phyloP scores from a whole-genome alignment of 2,888 invertebrate genomes.

The Sinodicranocentrus sp. region DNA sequence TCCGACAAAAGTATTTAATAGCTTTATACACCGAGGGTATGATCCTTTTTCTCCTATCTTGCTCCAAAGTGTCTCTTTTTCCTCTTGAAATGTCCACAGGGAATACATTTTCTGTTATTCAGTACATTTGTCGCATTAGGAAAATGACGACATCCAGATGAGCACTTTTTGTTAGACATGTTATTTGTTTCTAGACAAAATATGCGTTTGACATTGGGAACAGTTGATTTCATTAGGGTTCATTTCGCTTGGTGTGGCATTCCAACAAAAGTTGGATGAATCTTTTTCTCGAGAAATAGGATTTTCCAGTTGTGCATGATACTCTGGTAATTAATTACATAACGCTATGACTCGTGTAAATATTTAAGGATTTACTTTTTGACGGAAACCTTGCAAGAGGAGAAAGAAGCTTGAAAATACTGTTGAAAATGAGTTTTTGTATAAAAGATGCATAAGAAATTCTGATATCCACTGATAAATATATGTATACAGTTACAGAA shows the following conservation, averaged over 20 bases:
- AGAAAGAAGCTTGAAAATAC: too few relatives aligned
- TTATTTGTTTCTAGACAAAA: not conserved
- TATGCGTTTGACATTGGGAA: not conserved
- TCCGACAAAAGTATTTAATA: slow-evolving; percentile 58
- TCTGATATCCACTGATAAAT: too few relatives aligned
- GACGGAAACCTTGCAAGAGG: too few relatives aligned
- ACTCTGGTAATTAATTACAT: not conserved
- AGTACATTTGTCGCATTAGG: slow-evolving; percentile 67
- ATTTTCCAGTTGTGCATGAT: too few relatives aligned
- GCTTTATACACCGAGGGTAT: slow-evolving; percentile 33
- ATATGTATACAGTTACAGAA: too few relatives aligned
- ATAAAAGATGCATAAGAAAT: too few relatives aligned
- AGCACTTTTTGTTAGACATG: slow-evolving; percentile 1
- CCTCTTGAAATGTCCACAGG: slow-evolving; percentile 50
- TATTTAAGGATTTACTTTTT: too few relatives aligned
- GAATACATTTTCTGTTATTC: slow-evolving; percentile 62
- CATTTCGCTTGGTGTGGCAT: slow-evolving; percentile 20
- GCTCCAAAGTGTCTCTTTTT: slow-evolving; percentile 43
- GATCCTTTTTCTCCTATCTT: slow-evolving; percentile 18
- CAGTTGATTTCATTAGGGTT: slow-evolving; percentile 51
- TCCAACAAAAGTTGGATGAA: too few relatives aligned
- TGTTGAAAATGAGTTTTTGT: too few relatives aligned
- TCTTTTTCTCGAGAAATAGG: too few relatives aligned
- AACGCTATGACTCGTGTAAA: too few relatives aligned
- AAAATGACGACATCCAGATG: slow-evolving; percentile 65